Evolutionary conservation across 2,113 vertebrate species (phyloP).

Genomic region (Puffinus mauretanicus): DNA sequence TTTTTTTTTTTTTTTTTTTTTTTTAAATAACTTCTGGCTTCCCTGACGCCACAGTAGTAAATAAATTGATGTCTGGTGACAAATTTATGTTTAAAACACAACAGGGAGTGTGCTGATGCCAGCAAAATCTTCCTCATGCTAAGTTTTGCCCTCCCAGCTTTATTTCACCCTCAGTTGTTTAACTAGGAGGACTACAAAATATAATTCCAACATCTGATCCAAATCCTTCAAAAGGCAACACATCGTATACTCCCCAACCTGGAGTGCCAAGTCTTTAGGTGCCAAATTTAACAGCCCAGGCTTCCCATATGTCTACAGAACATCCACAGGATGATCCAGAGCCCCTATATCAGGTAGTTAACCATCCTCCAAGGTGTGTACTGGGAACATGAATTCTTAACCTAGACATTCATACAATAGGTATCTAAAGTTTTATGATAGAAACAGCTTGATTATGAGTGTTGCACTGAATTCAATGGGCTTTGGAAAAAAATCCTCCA

Average conservation of each 20-base stretch:
- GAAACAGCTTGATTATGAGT: background rate
- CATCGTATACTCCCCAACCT: rapidly evolving
- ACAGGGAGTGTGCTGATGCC: background rate
- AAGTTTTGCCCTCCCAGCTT: background rate
- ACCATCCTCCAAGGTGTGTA: background rate
- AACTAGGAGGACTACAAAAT: background rate
- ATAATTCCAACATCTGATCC: background rate
- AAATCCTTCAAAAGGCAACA: background rate
- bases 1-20: background rate
- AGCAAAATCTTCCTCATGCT: background rate
- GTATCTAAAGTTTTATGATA: background rate
- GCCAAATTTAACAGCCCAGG: background rate
- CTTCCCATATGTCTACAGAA: background rate
- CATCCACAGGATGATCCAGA: background rate
- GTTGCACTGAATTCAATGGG: background rate
- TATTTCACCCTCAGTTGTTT: background rate
- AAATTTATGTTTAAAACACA: background rate
- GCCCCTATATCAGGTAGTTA: background rate
- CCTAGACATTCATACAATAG: background rate
- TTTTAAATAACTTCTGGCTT: background rate
- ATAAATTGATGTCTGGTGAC: background rate
- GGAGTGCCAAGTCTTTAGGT: background rate
- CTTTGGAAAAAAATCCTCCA: background rate
- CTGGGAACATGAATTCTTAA: background rate
- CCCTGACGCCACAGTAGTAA: background rate